Percentiles rank a stretch among this genome's conserved stretches.
These are phyloP conservation scores for Cyprinodon diabolis DNA, from an alignment of 2,797 vertebrate species.

Conservation along the genomic window DNA sequence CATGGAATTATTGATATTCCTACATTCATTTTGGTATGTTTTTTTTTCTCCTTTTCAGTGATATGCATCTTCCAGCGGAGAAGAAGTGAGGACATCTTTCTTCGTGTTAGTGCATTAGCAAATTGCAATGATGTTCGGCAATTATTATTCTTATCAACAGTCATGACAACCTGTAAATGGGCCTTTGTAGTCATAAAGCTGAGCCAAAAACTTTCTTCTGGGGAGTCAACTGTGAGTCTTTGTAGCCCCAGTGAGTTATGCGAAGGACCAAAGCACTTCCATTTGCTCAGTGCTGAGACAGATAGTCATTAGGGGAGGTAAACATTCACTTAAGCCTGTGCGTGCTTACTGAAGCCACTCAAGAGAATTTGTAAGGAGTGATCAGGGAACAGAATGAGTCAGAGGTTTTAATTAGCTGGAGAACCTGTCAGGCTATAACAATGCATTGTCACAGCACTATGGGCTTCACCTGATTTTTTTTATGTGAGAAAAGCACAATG, in stretches of 20 bases:
- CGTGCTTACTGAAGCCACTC: slow-evolving; percentile 73
- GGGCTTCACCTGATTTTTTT: slow-evolving; percentile 39
- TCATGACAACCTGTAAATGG: slow-evolving; percentile 40
- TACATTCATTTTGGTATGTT: slow-evolving; percentile 4
- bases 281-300: slow-evolving; percentile 73
- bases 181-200: slow-evolving; percentile 41
- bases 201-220: slow-evolving; percentile 25
- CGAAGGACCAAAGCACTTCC: slow-evolving; percentile 49
- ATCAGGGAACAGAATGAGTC: slow-evolving; percentile 71
- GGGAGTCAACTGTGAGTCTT: slow-evolving; percentile 42
- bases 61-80: not conserved
- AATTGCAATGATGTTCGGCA: slow-evolving; percentile 1
- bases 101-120: not conserved
- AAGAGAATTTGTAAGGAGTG: slow-evolving; percentile 72
- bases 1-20: not conserved
- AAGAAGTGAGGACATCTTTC: not conserved
- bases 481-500: not conserved
- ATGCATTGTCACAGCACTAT: slow-evolving; percentile 53
- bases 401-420: slow-evolving; percentile 82
- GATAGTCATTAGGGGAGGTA: slow-evolving; percentile 81
- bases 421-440: slow-evolving; percentile 75
- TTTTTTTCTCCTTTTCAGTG: not conserved
- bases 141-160: slow-evolving; percentile 34
- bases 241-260: slow-evolving; percentile 33
- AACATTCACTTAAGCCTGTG: slow-evolving; percentile 80